Conservation (phyloP, 37 sponge, comb jelly and placozoan species). For the Diacarnus erythraeanus region DNA sequence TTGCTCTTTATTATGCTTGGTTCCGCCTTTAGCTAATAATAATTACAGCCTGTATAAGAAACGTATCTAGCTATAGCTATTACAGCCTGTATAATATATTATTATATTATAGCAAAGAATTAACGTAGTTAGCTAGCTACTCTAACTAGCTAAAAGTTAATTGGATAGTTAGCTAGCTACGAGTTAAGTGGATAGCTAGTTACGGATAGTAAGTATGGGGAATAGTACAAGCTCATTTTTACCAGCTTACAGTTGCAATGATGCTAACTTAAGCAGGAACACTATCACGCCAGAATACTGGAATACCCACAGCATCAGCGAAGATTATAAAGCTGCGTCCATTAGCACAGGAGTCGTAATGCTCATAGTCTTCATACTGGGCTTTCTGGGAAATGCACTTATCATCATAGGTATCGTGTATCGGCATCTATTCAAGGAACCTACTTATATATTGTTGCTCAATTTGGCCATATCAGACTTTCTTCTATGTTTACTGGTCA, state of each 20-base stretch:
- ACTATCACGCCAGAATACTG: not conserved
- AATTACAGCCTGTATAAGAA: too few species aligned
- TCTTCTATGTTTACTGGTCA: constrained; percentile 5
- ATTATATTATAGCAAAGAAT: too few species aligned
- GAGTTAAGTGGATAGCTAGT: too few species aligned
- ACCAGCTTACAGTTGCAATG: not conserved
- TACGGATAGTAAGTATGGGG: not conserved
- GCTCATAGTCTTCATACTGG: constrained; percentile 35
- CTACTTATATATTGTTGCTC: constrained; percentile 48
- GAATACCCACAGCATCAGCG: not conserved
- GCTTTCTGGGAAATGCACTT: constrained; percentile 32
- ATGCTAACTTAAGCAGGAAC: not conserved
- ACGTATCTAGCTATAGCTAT: too few species aligned
- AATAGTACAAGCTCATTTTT: not conserved
- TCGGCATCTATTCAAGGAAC: constrained; percentile 29
- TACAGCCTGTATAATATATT: too few species aligned
- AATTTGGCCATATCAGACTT: constrained; percentile 42
- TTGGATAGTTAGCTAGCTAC: too few species aligned
- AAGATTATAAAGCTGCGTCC: not conserved
- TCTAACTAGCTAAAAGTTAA: too few species aligned
- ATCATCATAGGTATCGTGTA: constrained; percentile 19
- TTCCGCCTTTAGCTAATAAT: too few species aligned
- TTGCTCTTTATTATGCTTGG: too few species aligned
- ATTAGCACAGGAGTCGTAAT: constrained; percentile 22
- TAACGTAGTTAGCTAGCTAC: too few species aligned